These are phyloP conservation scores for Onychomys leucogaster DNA, from an alignment of 2,797 vertebrate species.

Conservation along the genomic window DNA sequence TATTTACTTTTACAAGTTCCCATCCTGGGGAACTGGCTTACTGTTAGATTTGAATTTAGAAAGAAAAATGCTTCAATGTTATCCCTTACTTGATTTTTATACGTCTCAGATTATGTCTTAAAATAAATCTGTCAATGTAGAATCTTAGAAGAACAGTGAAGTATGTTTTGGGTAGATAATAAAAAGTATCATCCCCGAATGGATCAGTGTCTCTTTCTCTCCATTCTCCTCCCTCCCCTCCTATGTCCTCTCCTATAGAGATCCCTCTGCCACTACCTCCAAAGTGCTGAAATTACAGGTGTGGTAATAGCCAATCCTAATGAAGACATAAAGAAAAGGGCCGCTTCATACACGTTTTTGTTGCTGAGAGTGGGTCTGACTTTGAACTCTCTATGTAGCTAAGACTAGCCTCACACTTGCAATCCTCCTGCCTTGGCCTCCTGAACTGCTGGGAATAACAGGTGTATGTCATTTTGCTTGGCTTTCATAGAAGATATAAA, in stretches of 20 bases:
- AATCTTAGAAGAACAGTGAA: background rate
- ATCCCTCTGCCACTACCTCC: background rate
- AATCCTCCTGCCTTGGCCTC: background rate
- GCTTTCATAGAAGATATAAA: conserved; percentile 38
- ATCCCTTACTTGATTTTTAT: background rate
- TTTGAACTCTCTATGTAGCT: background rate
- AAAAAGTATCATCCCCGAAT: background rate
- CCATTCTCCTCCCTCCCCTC: background rate
- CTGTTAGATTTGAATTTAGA: background rate
- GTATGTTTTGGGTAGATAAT: background rate
- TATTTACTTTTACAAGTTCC: background rate
- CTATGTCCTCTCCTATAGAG: background rate
- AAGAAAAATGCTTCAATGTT: background rate
- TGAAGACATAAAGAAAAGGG: background rate
- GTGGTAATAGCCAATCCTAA: conserved; percentile 12
- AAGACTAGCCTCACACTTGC: background rate
- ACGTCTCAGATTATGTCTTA: background rate
- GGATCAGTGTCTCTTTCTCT: background rate
- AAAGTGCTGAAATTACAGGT: background rate
- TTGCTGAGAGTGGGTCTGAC: background rate
- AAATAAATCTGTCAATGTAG: background rate
- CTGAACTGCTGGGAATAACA: background rate
- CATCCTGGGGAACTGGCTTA: background rate
- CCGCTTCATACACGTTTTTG: background rate
- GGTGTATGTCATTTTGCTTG: background rate